phyloP scores from a whole-genome alignment of 2,113 vertebrate genomes.

The Muscicapa adusta region DNA sequence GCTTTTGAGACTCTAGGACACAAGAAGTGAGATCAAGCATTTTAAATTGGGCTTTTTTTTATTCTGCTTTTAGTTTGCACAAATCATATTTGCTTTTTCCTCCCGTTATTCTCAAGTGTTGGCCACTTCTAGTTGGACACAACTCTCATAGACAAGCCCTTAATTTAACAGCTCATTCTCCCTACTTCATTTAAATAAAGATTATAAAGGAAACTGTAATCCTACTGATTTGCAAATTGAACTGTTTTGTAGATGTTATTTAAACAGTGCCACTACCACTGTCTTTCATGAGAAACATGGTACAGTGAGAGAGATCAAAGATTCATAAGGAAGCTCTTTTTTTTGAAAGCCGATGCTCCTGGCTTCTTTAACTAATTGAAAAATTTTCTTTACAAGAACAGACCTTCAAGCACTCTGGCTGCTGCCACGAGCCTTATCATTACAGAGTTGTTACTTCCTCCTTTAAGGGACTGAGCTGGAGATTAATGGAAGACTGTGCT shows the following conservation, averaged over 20 bases:
- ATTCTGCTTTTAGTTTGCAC: background rate
- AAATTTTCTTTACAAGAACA: constrained; percentile 75
- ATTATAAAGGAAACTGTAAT: constrained; percentile 50
- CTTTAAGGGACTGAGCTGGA: constrained; percentile 60
- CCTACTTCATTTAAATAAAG: constrained; percentile 58
- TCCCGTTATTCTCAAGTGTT: background rate
- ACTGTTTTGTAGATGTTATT: constrained; percentile 68
- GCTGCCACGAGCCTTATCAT: constrained; percentile 63
- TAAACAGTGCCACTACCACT: constrained; percentile 40
- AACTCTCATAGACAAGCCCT: constrained; percentile 1
- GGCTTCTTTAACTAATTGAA: constrained; percentile 78
- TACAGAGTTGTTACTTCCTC: constrained; percentile 68
- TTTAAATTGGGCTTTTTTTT: background rate
- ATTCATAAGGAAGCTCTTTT: constrained; percentile 65
- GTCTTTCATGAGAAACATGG: constrained; percentile 62
- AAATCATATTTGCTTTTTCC: background rate
- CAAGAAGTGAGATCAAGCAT: background rate
- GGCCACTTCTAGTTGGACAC: constrained; percentile 44
- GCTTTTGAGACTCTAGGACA: background rate
- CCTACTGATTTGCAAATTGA: constrained; percentile 66
- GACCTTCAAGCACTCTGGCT: constrained; percentile 70
- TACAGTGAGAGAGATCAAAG: constrained; percentile 71
- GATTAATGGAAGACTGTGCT: constrained; percentile 60
- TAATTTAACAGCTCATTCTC: constrained; percentile 57
- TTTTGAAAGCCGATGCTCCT: constrained; percentile 67